Evolutionary conservation across 1,140 invertebrate species (phyloP), one percentile per base, ranked within the genome.

Genomic region (Chelonus insularis): DNA sequence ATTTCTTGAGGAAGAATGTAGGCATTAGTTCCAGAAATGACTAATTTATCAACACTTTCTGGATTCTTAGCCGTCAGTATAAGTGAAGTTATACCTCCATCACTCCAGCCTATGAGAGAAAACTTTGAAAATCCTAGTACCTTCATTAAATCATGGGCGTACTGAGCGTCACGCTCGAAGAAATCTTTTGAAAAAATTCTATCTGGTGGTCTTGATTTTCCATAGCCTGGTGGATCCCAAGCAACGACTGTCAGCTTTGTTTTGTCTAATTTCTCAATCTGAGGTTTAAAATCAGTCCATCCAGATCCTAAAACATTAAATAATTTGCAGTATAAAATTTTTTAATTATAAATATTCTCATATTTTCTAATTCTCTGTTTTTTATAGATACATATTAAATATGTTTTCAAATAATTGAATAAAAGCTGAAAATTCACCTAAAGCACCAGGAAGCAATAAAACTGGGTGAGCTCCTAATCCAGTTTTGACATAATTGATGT

Each of bases 221-320:
- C 93, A 83, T 94, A 95, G 1, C 94, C 93, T 1, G 92, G 91
- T 3, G 93, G 92, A 80, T 96, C 93, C 90, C 92, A 93, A 0
- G 86, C 89, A n/a, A 95, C 82, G 8, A 95, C 66, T 6, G 88
- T 92, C 58, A 92, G 88, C 64, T 90, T 87, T 0, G 86, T 80
- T 62, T 80, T 80, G 64, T 90, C 83, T 11, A 94, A 78, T 9
- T 85, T 82, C 64, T 89, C 85, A 6, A 95, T 81, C 82, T 94
- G 92, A 1, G 90, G 90, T 63, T 85, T 87, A 70, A 93, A 94
- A 73, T 94, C 91, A 1, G 88, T 91, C 86, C 88, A 92, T 36
- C 89, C 88, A 8, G 86, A 86, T 21, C 87, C 85, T 86, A 18
- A 12, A 48, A n/a, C n/a, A 50, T 23, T 51, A 16, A 51, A 32